A percentile compares a stretch with the other conserved stretches of the same genome.
phyloP scores from a whole-genome alignment of 2,888 invertebrate genomes.

The Schizaphis graminum region DNA sequence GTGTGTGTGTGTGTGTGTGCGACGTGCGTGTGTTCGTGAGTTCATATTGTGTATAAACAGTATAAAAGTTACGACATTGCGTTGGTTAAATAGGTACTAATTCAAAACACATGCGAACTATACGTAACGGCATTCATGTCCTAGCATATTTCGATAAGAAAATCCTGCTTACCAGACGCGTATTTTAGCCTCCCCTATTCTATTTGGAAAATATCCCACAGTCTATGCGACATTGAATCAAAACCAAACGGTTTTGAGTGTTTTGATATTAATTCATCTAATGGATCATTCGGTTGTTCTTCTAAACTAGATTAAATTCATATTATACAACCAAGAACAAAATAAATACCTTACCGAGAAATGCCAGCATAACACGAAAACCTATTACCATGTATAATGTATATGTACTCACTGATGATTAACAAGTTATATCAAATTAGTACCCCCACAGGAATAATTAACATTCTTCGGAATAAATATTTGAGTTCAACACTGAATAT shows the following conservation, averaged over 20 bases:
- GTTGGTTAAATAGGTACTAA: too few species aligned
- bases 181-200: background rate
- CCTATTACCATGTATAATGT: slow-evolving; percentile 6
- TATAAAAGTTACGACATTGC: too few species aligned
- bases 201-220: background rate
- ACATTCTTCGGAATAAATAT: slow-evolving; percentile 8
- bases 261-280: background rate
- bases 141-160: too few species aligned
- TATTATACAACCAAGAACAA: background rate
- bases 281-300: background rate
- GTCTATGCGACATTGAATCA: background rate
- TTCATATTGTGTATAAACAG: too few species aligned
- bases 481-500: background rate
- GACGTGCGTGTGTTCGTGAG: too few species aligned
- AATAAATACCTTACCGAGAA: background rate
- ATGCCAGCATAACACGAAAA: background rate
- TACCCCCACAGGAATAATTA: background rate
- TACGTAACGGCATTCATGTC: too few species aligned
- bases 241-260: background rate
- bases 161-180: background rate
- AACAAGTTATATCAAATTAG: slow-evolving; percentile 4
- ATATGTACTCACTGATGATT: background rate
- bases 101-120: too few species aligned
- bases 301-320: background rate
- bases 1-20: too few species aligned